Evolutionary conservation across 2,113 vertebrate genomes (phyloP).

Genomic region (Emydura subglobosa): DNA sequence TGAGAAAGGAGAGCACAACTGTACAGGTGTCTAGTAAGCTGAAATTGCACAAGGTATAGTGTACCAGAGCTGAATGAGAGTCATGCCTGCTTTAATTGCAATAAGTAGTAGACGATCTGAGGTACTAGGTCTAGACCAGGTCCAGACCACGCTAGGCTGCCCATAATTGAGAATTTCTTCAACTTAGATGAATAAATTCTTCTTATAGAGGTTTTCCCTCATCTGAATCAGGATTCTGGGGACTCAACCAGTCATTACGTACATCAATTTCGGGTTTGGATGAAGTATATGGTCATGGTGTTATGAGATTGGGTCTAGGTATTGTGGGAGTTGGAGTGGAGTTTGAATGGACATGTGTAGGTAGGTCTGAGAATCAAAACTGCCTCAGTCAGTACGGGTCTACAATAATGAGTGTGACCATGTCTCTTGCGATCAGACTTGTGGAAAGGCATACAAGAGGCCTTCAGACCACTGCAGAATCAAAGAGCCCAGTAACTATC

Average conservation of each 20-base stretch:
- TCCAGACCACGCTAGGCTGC: background rate
- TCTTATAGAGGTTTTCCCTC: background rate
- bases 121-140: background rate
- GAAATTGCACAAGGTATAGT: background rate
- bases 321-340: too few relatives aligned
- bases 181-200: background rate
- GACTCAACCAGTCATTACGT: background rate
- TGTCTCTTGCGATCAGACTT: background rate
- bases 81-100: background rate
- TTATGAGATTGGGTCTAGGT: background rate
- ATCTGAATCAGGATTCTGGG: background rate
- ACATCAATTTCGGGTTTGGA: background rate
- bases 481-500: background rate
- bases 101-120: background rate
- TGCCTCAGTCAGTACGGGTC: background rate
- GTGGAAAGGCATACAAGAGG: background rate
- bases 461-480: background rate
- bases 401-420: background rate
- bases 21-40: background rate
- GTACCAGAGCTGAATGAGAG: background rate
- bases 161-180: accelerated
- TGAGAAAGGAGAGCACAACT: background rate
- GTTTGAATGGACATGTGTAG: background rate
- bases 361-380: background rate
- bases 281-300: background rate